Base-by-base conservation (phyloP, 1,140 invertebrate genomes). In the Asobara japonica region DNA sequence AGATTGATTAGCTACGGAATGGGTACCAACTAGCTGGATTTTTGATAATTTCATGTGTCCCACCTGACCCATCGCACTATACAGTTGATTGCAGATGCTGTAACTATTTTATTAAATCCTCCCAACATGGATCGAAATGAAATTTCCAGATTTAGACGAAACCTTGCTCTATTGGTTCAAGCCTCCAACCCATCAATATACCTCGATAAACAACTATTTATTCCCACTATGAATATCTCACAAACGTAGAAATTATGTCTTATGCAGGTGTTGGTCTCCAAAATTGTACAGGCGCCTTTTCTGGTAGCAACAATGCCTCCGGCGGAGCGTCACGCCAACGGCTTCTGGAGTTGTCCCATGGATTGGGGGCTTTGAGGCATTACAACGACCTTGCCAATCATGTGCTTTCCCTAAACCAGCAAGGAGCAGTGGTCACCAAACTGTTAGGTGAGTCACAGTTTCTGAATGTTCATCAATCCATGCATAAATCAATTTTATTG, bases 311-410 rank as follows among this genome's bases (percentile, higher is more conserved):
- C n/a, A 62, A 62, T 29, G 29, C 27, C 60, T 25, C 27, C n/a
- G 60, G 60, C 72, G 74, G 81, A 38, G 80, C 82, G 16, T 85
- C 85, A 5, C 79, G 84, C 33, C 88, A 88, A 77, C 85, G 91
- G 66, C 89, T 93, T 36, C 87, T 93, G 51, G 91, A 93, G 78
- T 84, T 93, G 74, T 91, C 91, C 20, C 90, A 92, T 60, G 86
- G 85, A 65, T 76, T 87, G 48, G 89, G 90, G 51, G 91, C 91
- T 30, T 86, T 92, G 0, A 81, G 92, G 69, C 92, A 92, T 51
- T 93, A 93, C 85, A 87, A 87, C 76, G 92, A 93, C 80, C 89
- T 93, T 72, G 91, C 91, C 30, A 88, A 92, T 71, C 91, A 93
- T 80, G 89, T 93, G 65, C 85, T 92, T 29, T 91, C 92, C 13